These are phyloP conservation scores for Aporrectodea caliginosa DNA, from an alignment of 1,140 invertebrate species.

Conservation along the genomic window DNA sequence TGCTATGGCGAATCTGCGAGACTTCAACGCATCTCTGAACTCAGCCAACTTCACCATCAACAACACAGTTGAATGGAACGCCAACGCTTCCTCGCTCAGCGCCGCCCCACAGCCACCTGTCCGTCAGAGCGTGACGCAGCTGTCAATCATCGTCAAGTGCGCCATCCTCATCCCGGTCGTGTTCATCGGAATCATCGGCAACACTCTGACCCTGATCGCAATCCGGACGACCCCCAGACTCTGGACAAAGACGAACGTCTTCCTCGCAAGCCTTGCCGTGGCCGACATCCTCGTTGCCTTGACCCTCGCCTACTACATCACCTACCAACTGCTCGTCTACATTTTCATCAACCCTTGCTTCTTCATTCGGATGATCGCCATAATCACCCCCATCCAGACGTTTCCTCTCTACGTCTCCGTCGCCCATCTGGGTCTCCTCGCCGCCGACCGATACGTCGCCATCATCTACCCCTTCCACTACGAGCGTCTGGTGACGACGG, in stretches of 20 bases:
- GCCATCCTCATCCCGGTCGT: neutral
- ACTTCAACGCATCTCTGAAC: too few relatives aligned
- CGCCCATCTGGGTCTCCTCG: slow-evolving; percentile 36
- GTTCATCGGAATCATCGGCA: neutral
- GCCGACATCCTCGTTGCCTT: neutral
- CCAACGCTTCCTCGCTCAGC: too few relatives aligned
- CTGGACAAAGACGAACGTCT: neutral
- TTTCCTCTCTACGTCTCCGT: slow-evolving; percentile 32
- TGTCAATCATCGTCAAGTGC: neutral
- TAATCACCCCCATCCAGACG: neutral
- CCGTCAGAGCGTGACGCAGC: neutral
- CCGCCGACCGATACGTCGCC: slow-evolving; percentile 37
- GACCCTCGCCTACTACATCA: neutral
- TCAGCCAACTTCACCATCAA: too few relatives aligned
- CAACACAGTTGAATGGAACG: too few relatives aligned
- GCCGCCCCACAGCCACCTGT: too few relatives aligned
- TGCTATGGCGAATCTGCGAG: too few relatives aligned
- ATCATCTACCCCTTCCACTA: slow-evolving; percentile 35
- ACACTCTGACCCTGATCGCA: neutral
- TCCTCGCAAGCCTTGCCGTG: neutral
- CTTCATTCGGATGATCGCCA: neutral
- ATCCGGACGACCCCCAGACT: neutral
- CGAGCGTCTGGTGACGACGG: slow-evolving; percentile 17
- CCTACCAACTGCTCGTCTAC: neutral
- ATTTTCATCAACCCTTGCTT: neutral